These are phyloP conservation scores for Brachyptera risi DNA, from an alignment of 2,888 invertebrate genomes.

Conservation along the genomic window DNA sequence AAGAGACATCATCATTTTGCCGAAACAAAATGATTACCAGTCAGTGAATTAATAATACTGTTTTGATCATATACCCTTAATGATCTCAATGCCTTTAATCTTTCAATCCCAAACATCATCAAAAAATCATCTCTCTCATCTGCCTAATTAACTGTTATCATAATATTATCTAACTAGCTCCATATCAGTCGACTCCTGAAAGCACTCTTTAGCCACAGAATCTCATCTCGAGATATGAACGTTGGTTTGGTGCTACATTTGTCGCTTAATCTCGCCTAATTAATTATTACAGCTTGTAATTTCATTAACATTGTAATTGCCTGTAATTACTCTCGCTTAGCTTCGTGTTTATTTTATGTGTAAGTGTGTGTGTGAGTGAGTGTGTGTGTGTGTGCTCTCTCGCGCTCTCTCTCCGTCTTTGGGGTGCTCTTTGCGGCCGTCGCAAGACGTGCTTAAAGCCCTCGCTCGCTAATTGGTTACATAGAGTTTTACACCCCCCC, in stretches of 20 bases:
- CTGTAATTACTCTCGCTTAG: slow-evolving; percentile 34
- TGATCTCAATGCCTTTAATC: too few species aligned
- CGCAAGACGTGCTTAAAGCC: slow-evolving; percentile 27
- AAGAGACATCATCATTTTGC: too few species aligned
- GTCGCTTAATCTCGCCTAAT: slow-evolving; percentile 30
- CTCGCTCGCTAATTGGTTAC: slow-evolving; percentile 31
- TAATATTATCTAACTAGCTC: too few species aligned
- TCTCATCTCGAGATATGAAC: too few species aligned
- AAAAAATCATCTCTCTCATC: too few species aligned
- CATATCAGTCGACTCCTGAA: background rate
- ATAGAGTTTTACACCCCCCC: slow-evolving; percentile 28
- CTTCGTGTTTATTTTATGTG: slow-evolving; percentile 34
- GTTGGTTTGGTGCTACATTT: slow-evolving; percentile 28
- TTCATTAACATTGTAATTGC: slow-evolving; percentile 36
- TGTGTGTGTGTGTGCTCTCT: background rate
- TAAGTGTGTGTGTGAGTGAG: background rate
- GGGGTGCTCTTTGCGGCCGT: slow-evolving; percentile 13
- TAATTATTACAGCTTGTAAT: slow-evolving; percentile 35
- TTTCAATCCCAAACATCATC: too few species aligned
- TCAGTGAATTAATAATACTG: too few species aligned
- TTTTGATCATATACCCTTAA: too few species aligned
- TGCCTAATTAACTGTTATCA: too few species aligned
- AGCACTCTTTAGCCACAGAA: too few species aligned
- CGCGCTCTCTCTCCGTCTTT: background rate
- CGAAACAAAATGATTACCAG: too few species aligned